Base-by-base conservation (phyloP, 2,113 vertebrate genomes). In the Todiramphus chloris region DNA sequence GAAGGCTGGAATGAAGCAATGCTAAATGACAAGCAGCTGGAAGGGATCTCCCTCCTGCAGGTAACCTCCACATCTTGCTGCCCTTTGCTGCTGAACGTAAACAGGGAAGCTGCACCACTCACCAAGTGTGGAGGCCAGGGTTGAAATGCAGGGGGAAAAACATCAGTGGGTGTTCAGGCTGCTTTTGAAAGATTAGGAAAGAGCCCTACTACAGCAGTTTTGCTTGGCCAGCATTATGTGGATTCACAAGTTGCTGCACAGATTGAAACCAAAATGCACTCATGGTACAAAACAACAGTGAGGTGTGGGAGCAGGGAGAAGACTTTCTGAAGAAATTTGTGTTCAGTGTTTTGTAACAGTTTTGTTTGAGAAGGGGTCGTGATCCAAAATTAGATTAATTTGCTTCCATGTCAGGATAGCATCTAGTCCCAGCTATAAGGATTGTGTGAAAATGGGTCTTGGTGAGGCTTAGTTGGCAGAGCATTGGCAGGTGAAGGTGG, bases 51-150 rank as follows among this genome's bases (percentile, higher is more conserved):
- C 56, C 27, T 25, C 3, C 1, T 7, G 44, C 7, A 48, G 39
- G 72, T 53, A 68, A 50, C 44, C 25, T 59, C n/a, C 39, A 21
- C 11, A 0, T 64, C 44, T 58, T 0, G 0, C 86, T 68, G 50
- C 10, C 21, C 11, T 0, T 0, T 8, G 55, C 58, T 58, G 48
- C 72, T 2, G 2, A n/a, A 27, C 2, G 8, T 1, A 25, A 83
- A n/a, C 19, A 21, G 51, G 48, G 53, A 62, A 87, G 37, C 41
- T 0, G 10, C 25, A 14, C 17, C 24, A 2, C 33, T 56, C 13
- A 1, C 53, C 0, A 8, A 63, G 66, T 0, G 1, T 5, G 1
- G 75, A 27, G 41, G 10, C n/a, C 62, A 48, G 48, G 44, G 18
- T 1, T 75, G 44, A 33, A 87, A 8, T 6, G 48, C 23, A 30